phyloP scores from a whole-genome alignment of 1,140 invertebrate species.

The Drosophila bocqueti region DNA sequence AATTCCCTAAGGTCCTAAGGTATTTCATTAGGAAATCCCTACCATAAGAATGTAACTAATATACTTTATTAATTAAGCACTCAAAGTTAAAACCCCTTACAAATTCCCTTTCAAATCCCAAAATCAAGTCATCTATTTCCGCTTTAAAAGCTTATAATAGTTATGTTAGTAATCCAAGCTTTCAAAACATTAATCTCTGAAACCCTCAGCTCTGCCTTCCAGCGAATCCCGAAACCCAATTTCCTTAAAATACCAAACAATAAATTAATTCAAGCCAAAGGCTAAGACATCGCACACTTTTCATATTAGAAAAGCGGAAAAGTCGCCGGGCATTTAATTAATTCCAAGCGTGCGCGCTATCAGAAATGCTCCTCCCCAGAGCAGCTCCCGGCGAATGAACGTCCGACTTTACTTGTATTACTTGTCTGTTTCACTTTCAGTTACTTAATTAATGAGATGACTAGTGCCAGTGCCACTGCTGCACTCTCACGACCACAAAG shows the following conservation, averaged over 20 bases:
- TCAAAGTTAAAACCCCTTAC: background rate
- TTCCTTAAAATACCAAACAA: slow-evolving; percentile 24
- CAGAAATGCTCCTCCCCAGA: slow-evolving; percentile 44
- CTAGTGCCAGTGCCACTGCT: background rate
- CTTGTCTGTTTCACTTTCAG: slow-evolving; percentile 47
- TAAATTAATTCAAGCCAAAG: slow-evolving; percentile 60
- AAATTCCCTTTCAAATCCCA: background rate
- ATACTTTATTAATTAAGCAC: background rate
- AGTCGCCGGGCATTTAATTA: slow-evolving; percentile 68
- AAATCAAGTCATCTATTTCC: background rate
- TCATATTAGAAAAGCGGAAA: slow-evolving; percentile 29
- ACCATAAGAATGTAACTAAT: background rate
- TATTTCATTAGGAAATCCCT: no score
- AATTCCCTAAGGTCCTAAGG: background rate
- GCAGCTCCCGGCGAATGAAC: slow-evolving; percentile 33
- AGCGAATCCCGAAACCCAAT: slow-evolving; percentile 1
- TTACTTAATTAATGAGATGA: slow-evolving; percentile 69
- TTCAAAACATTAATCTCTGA: slow-evolving; percentile 16
- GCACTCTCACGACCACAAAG: slow-evolving; percentile 9
- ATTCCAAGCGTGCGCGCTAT: slow-evolving; percentile 62
- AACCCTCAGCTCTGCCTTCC: background rate
- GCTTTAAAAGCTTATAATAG: slow-evolving; percentile 13
- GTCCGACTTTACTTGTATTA: slow-evolving; percentile 35
- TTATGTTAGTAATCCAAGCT: background rate
- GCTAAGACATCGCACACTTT: slow-evolving; percentile 34